A percentile compares a stretch with the other conserved stretches of the same genome.
These are phyloP conservation scores for Burhinus bistriatus DNA, from an alignment of 2,113 vertebrate species.

Conservation along the genomic window DNA sequence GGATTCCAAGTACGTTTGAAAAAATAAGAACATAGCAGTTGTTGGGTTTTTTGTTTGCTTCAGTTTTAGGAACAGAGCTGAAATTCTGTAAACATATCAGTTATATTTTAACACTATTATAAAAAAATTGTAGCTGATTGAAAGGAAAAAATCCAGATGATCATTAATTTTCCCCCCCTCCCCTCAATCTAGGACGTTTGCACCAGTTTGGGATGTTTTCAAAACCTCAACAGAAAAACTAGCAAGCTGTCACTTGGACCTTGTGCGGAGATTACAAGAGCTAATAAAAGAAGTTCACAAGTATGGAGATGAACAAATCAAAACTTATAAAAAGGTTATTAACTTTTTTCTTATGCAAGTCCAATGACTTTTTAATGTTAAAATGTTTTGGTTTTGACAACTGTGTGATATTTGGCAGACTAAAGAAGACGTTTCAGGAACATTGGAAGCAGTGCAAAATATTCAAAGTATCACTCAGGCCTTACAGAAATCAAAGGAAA, in stretches of 20 bases:
- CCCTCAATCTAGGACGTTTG: conserved; percentile 82
- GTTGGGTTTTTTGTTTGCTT: neutral
- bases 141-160: neutral
- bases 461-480: conserved; percentile 92
- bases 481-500: conserved; percentile 95
- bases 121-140: neutral
- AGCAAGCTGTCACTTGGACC: conserved; percentile 92
- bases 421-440: conserved; percentile 95
- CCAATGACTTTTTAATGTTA: neutral
- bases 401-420: conserved; percentile 77
- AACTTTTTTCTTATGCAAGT: neutral
- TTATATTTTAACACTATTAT: neutral
- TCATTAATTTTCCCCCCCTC: neutral
- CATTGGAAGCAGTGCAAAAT: conserved; percentile 92
- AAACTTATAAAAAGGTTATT: conserved; percentile 93
- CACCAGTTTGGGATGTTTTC: conserved; percentile 95
- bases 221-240: conserved; percentile 94
- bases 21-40: neutral
- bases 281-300: conserved; percentile 98
- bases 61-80: neutral
- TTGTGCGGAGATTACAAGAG: conserved; percentile 92
- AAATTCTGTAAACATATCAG: neutral
- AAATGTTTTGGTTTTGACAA: conserved; percentile 36
- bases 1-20: neutral
- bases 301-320: conserved; percentile 95